Percentiles rank a stretch among this genome's conserved stretches.
Conservation (phyloP, 2,113 vertebrate species). For the Dicaeum eximium region DNA sequence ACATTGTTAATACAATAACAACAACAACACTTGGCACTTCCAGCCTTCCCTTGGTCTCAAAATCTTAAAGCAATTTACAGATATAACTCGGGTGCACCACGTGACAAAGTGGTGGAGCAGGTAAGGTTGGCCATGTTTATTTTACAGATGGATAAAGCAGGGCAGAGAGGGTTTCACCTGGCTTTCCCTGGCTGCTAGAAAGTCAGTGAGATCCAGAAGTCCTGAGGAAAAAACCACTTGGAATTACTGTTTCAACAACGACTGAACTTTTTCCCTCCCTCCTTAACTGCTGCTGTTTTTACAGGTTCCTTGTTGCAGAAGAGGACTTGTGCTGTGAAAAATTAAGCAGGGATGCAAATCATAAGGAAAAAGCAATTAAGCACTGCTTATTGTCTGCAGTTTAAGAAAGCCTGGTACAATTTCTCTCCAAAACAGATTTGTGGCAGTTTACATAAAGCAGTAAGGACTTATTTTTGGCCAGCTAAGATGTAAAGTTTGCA, state of each 20-base stretch:
- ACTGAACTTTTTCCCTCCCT: not conserved
- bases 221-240: conserved; percentile 9
- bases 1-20: conserved; percentile 48
- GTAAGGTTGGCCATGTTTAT: not conserved
- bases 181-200: not conserved
- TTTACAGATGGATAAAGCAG: conserved; percentile 3
- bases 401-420: not conserved
- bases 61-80: conserved; percentile 43
- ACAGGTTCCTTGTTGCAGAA: not conserved
- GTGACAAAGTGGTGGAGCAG: not conserved
- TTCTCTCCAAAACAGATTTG: not conserved
- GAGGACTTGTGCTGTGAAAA: not conserved
- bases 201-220: not conserved
- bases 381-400: not conserved
- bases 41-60: conserved; percentile 29
- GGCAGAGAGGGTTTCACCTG: not conserved
- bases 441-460: not conserved
- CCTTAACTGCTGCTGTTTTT: not conserved
- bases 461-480: not conserved
- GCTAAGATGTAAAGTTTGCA: not conserved
- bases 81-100: not conserved
- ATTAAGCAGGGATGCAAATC: not conserved
- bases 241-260: not conserved
- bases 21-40: conserved; percentile 59
- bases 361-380: not conserved